Evolutionary conservation across 1,140 invertebrate species (phyloP).

Genomic region (Mizuhopecten yessoensis): DNA sequence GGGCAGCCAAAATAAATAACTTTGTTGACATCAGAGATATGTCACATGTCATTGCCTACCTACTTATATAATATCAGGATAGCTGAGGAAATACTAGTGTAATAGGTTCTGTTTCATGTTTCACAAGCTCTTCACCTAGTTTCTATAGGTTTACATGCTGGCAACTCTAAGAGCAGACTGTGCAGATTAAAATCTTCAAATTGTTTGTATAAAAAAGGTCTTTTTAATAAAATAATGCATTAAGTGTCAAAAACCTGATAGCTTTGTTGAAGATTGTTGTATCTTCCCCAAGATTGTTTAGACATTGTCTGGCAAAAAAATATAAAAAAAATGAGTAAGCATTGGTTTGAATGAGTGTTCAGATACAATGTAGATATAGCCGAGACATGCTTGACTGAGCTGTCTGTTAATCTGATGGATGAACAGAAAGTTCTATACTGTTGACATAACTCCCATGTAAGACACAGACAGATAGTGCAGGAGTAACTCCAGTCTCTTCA

Average conservation of each 20-base stretch:
- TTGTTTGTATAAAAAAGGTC: neutral
- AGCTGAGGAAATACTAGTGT: neutral
- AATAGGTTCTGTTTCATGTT: neutral
- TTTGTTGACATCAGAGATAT: conserved; percentile 9
- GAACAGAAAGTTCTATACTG: neutral
- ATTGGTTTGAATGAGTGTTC: neutral
- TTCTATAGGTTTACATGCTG: neutral
- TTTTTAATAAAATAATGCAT: neutral
- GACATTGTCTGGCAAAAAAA: neutral
- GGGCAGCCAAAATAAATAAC: neutral
- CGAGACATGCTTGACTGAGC: neutral
- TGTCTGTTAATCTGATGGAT: neutral
- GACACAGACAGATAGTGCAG: no score
- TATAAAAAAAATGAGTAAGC: neutral
- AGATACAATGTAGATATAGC: neutral
- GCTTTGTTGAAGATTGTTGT: neutral
- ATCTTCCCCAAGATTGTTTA: neutral
- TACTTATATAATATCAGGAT: neutral
- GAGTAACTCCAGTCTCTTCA: no score
- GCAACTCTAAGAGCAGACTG: neutral
- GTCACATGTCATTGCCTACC: neutral
- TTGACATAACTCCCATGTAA: neutral
- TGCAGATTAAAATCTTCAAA: neutral
- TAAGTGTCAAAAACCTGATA: neutral
- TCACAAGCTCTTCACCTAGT: neutral